Base-by-base conservation (phyloP, 30 jellyfish, hydroid and myxozoan species). In the Hydractinia symbiolongicarpus region DNA sequence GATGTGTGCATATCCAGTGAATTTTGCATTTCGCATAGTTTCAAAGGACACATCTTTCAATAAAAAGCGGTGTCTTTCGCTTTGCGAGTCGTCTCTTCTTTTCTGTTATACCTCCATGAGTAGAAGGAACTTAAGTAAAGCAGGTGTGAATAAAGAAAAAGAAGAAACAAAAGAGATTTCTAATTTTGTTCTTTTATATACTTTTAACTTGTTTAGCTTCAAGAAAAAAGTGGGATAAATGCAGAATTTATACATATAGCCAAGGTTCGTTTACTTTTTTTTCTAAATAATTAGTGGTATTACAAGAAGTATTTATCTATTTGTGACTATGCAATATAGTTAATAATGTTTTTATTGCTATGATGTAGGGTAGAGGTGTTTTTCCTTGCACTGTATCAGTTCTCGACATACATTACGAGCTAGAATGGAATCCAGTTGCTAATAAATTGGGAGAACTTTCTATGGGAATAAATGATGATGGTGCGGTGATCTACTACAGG, bases 361-460 rank as follows among this genome's bases (percentile, higher is more conserved):
- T 54, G 53, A 49, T 67, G 11, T 50, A 91, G 98, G 98, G 96
- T 4, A 88, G 94, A 50, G 95, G 98, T 13, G 75, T 60, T 53
- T 91, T 91, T 66, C 98, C 98, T 9, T 85, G 89, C 83, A 88
- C 76, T 19, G 73, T 88, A 4, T 86, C 95, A 15, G 88, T 86
- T 0, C 71, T 86, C 17, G 95, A 91, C 20, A 83, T 91, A 9
- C 88, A 79, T 15, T 74, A 60, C 13, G 98, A 91, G 62, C 79
- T 91, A 7, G 96, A 91, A 16, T 91, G 98, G 98, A 72, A 91
- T 60, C 96, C 95, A n/a, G 81, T 62, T 13, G 68, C 84, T n/a
- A 44, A 60, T 8, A 83, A 62, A 82, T 50, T 91, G 16, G 67
- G 85, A 9, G 96, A 86, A 16, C 87, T 83, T 61, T 96, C 98